phyloP scores from a whole-genome alignment of 1,140 invertebrate species.

The Cydia pomonella region DNA sequence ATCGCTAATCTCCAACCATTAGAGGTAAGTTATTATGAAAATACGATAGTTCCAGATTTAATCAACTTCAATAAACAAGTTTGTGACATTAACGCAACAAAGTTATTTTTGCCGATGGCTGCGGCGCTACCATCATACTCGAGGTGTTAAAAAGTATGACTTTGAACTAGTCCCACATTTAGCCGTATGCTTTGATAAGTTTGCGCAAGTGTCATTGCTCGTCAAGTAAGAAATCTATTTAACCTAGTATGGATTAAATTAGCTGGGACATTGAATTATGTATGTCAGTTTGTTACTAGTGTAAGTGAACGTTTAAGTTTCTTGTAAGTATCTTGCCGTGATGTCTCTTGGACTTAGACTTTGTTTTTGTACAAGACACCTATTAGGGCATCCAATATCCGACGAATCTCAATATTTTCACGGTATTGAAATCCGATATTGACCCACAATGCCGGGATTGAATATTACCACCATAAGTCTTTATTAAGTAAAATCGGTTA shows the following conservation, averaged over 20 bases:
- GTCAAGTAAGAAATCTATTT: neutral
- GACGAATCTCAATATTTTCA: no score
- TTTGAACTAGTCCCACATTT: neutral
- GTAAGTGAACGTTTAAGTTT: neutral
- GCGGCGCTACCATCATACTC: neutral
- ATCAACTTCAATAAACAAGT: neutral
- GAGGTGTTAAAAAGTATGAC: neutral
- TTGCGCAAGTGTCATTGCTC: neutral
- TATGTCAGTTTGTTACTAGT: neutral
- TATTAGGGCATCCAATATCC: no score
- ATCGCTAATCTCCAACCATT: neutral
- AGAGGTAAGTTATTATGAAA: neutral
- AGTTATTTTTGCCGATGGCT: constrained; percentile 1
- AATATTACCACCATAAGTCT: no score
- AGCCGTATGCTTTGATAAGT: neutral
- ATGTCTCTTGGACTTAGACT: no score
- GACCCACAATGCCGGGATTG: no score
- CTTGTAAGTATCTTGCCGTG: no score
- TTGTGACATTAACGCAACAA: neutral
- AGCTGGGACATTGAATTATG: constrained; percentile 6
- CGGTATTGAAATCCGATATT: no score
- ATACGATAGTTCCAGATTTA: neutral
- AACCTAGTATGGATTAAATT: constrained; percentile 5
- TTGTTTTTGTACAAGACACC: no score
- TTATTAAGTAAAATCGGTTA: no score